phyloP scores from a whole-genome alignment of 2,797 vertebrate species.

The Scolopax rusticola region DNA sequence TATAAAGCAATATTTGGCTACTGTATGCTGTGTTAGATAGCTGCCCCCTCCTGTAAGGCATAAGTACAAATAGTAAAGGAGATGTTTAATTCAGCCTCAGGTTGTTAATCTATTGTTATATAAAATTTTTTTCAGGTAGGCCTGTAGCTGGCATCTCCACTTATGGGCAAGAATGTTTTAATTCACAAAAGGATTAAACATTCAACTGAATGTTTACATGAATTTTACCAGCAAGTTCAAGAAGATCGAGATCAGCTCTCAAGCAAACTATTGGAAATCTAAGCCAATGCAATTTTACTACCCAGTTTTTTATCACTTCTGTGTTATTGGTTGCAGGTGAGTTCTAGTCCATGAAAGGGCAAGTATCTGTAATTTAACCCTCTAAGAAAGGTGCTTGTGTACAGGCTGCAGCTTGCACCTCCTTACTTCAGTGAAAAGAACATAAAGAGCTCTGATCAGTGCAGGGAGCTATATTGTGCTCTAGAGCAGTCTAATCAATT shows the following conservation, averaged over 20 bases:
- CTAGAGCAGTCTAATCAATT: background rate
- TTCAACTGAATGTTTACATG: background rate
- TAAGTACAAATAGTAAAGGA: background rate
- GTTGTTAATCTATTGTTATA: background rate
- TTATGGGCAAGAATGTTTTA: background rate
- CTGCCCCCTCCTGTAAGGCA: background rate
- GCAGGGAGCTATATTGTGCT: background rate
- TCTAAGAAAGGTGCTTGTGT: background rate
- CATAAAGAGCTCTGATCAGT: background rate
- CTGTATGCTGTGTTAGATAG: background rate
- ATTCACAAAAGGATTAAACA: background rate
- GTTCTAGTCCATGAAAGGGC: background rate
- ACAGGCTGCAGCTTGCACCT: background rate
- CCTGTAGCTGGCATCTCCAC: background rate
- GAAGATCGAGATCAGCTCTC: background rate
- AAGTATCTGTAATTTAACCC: background rate
- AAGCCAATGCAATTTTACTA: background rate
- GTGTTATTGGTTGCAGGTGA: background rate
- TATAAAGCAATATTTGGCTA: background rate
- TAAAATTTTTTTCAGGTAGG: background rate
- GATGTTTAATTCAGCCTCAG: background rate
- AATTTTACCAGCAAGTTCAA: slow-evolving; percentile 6
- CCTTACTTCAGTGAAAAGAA: background rate
- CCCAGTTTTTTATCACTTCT: background rate
- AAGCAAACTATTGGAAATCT: background rate